Base-by-base conservation (phyloP, 23 tunicate species). In the Diplosoma virens region DNA sequence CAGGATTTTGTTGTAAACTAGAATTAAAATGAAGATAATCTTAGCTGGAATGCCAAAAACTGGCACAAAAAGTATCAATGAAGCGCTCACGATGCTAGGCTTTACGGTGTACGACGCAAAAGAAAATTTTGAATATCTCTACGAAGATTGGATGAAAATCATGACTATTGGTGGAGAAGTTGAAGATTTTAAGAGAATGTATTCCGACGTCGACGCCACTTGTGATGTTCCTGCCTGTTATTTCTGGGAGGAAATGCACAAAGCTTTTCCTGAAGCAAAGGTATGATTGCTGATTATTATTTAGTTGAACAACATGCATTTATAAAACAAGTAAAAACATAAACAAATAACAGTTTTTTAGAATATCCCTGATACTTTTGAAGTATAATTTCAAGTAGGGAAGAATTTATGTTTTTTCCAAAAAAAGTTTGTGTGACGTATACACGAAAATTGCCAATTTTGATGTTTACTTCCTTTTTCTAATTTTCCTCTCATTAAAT, bases 41-140 rank as follows among this genome's bases (percentile, higher is more conserved):
- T 35, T 81, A 7, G 86, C 86, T 30, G 86, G 86, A 1, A 71
- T 81, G 86, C 86, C 86, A 22, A 81, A 81, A 50, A 81, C 86
- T 4, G 86, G 86, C 17, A 81, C 86, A 0, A 58, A 81, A 11
- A 54, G 79, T 20, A 72, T 81, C 17, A 71, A 59, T 36, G 86
- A 36, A 3, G 86, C 86, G 1, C 26, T 81, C 9, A 59, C 41
- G 30, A 72, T 60, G 61, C 86, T 81, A 6, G 86, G 86, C 29
- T 81, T 58, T 33, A 58, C 65, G 3, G 86, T 81, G n/a, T 81
- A 81, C 47, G 79, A 81, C 30, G 72, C 61, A 0, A 72, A 81
- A 52, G 79, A 81, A 20, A 81, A 81, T 37, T 81, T 81, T 28
- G 72, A 71, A 9, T 5, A 18, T 27, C 59, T 71, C 24, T 64